Evolutionary conservation across 2,113 vertebrate species (phyloP).

Genomic region (Jacana jacana): DNA sequence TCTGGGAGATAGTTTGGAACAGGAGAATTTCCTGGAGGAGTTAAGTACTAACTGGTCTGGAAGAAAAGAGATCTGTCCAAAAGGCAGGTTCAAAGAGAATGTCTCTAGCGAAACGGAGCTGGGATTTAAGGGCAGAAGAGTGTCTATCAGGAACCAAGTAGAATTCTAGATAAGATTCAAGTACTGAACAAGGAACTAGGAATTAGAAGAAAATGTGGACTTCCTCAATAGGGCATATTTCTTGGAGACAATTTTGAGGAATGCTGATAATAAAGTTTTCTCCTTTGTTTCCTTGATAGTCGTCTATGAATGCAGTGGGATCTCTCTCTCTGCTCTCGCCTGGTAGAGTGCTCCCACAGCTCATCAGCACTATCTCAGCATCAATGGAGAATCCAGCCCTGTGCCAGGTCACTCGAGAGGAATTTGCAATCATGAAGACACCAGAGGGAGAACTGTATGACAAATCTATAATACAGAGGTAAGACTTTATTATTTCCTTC

Average conservation of each 20-base stretch:
- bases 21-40: not conserved
- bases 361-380: constrained; percentile 83
- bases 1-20: not conserved
- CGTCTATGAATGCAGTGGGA: constrained; percentile 85
- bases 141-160: not conserved
- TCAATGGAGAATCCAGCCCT: constrained; percentile 82
- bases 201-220: not conserved
- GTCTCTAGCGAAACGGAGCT: not conserved
- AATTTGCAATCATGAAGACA: constrained; percentile 91
- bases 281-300: constrained; percentile 77
- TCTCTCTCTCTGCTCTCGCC: constrained; percentile 87
- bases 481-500: not conserved
- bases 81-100: not conserved
- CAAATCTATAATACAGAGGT: constrained; percentile 95
- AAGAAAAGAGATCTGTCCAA: not conserved
- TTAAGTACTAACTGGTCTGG: not conserved
- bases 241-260: not conserved
- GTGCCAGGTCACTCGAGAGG: constrained; percentile 86
- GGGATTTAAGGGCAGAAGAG: not conserved
- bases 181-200: not conserved
- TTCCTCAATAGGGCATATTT: not conserved
- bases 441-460: constrained; percentile 90
- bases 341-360: constrained; percentile 82
- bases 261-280: not conserved
- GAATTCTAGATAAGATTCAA: not conserved